Evolutionary conservation across 2,113 vertebrate genomes (phyloP).

Genomic region (Cavia porcellus): DNA sequence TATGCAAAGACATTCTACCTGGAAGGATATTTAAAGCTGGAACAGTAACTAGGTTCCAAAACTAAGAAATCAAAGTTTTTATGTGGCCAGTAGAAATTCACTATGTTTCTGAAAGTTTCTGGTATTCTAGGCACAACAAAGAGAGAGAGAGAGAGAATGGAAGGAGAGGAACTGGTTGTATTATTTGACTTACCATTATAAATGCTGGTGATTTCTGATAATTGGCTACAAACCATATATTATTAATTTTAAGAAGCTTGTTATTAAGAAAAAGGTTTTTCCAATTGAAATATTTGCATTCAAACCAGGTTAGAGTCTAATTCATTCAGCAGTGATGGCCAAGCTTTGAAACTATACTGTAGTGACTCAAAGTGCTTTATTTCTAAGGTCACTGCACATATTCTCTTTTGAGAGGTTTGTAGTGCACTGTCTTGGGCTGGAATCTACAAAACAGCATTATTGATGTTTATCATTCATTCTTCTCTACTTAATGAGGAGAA

Average conservation of each 20-base stretch:
- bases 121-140: not conserved
- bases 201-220: not conserved
- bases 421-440: not conserved
- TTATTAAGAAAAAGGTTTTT: not conserved
- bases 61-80: not conserved
- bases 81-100: not conserved
- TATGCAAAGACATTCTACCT: not conserved
- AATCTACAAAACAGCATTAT: not conserved
- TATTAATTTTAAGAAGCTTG: conserved; percentile 2
- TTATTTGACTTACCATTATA: not conserved
- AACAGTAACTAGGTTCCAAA: not conserved
- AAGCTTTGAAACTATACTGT: not conserved
- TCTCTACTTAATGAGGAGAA: not conserved
- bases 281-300: conserved; percentile 26
- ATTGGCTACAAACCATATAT: not conserved
- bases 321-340: not conserved
- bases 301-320: conserved; percentile 11
- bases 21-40: not conserved
- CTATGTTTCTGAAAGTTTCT: not conserved
- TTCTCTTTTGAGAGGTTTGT: not conserved
- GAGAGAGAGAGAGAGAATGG: not conserved
- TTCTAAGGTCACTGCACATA: not conserved
- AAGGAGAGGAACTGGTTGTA: not conserved
- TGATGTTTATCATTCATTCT: conserved; percentile 41
- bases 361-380: not conserved